A percentile compares a stretch with the other conserved stretches of the same genome.
phyloP scores from a whole-genome alignment of 1,140 invertebrate species.

The Tetragnatha versicolor region DNA sequence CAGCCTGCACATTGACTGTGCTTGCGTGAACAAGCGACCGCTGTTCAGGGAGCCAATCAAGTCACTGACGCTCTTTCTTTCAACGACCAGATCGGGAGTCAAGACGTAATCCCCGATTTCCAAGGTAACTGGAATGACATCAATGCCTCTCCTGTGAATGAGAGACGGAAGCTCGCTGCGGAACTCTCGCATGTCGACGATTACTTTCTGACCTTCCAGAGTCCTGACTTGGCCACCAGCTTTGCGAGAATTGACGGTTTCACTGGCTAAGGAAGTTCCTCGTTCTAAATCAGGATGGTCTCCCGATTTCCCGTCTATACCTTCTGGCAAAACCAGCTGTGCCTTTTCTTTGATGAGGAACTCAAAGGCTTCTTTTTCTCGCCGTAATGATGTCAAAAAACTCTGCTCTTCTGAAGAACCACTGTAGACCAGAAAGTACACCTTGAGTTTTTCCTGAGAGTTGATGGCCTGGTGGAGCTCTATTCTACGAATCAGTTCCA shows the following conservation, averaged over 20 bases:
- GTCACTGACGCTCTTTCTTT: conserved; percentile 97
- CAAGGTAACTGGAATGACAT: conserved; percentile 90
- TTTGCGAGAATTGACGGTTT: conserved; percentile 61
- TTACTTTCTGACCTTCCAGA: conserved; percentile 67
- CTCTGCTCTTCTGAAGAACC: conserved; percentile 94
- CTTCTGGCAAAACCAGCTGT: conserved; percentile 53
- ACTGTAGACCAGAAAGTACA: conserved; percentile 58
- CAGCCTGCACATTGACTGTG: conserved; percentile 85
- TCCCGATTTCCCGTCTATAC: conserved; percentile 75
- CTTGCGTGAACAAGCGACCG: conserved; percentile 95
- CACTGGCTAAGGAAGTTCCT: conserved; percentile 62
- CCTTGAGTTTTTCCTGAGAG: conserved; percentile 41
- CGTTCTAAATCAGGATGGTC: conserved; percentile 72
- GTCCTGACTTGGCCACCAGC: conserved; percentile 51
- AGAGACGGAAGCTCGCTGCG: conserved; percentile 93
- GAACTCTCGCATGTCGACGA: conserved; percentile 99
- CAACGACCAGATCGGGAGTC: conserved; percentile 94
- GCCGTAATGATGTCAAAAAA: conserved; percentile 85
- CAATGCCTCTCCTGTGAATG: conserved; percentile 90
- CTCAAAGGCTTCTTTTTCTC: conserved; percentile 95
- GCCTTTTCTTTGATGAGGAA: conserved; percentile 84
- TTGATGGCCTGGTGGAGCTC: conserved; percentile 72
- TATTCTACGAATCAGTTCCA: conserved; percentile 84
- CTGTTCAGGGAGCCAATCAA: conserved; percentile 94
- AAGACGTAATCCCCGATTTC: conserved; percentile 97